Conservation (phyloP, 2,888 invertebrate species). For the Uropetala carovei region DNA sequence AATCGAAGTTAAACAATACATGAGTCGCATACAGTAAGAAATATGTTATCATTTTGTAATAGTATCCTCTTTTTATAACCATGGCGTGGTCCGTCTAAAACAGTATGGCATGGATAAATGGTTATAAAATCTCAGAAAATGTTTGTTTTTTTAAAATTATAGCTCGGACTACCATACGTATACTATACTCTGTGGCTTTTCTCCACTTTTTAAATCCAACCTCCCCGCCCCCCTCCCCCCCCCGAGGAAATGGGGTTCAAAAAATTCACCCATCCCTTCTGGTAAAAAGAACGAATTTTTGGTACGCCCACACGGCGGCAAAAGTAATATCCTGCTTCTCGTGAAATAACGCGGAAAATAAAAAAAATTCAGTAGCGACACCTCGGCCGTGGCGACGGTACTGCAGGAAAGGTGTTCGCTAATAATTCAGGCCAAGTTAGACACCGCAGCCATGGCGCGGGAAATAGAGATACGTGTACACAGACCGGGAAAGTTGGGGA, state of each 20-base stretch:
- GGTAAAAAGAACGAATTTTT: background rate
- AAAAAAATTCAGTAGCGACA: background rate
- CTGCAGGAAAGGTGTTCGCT: background rate
- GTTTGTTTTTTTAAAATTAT: no score
- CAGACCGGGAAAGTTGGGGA: background rate
- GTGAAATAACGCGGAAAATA: background rate
- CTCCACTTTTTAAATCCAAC: background rate
- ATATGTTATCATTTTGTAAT: no score
- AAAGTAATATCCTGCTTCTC: background rate
- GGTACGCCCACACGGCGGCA: background rate
- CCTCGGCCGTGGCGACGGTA: background rate
- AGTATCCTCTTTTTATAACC: no score
- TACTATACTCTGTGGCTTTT: no score
- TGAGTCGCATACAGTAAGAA: no score
- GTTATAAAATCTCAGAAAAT: no score
- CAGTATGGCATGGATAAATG: no score
- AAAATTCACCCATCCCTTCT: background rate
- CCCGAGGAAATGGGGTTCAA: background rate
- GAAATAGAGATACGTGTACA: constrained; percentile 33
- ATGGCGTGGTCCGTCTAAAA: no score
- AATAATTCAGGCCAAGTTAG: constrained; percentile 42
- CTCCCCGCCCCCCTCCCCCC: background rate
- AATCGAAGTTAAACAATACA: no score
- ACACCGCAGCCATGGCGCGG: constrained; percentile 31
- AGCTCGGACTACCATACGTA: no score